Evolutionary conservation across 2,797 vertebrate genomes (phyloP).

Genomic region (Lateolabrax maculatus): DNA sequence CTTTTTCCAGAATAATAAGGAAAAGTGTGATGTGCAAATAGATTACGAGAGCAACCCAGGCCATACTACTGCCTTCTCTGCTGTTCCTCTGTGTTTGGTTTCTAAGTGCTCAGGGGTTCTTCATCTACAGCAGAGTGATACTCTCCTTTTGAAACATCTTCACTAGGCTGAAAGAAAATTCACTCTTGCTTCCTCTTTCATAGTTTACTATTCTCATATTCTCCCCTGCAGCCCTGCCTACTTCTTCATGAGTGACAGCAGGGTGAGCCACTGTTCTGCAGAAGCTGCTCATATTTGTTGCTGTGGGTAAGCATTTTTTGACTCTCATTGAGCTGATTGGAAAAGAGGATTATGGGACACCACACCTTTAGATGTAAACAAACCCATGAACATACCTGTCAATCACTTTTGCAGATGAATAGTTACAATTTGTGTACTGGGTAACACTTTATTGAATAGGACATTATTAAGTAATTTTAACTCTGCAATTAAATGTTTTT

Average conservation of each 20-base stretch:
- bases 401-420: background rate
- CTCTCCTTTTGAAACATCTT: slow-evolving; percentile 39
- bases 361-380: background rate
- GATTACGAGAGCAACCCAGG: background rate
- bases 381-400: background rate
- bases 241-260: slow-evolving; percentile 26
- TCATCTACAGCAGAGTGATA: slow-evolving; percentile 45
- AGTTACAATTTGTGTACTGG: background rate
- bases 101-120: background rate
- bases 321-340: background rate
- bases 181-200: slow-evolving; percentile 44
- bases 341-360: background rate
- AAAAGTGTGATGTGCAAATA: slow-evolving; percentile 19
- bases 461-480: too few species aligned
- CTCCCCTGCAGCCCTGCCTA: slow-evolving; percentile 58
- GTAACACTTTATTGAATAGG: background rate
- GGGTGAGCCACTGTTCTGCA: slow-evolving; percentile 25
- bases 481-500: background rate
- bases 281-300: slow-evolving; percentile 9
- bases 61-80: slow-evolving; percentile 26
- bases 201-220: slow-evolving; percentile 37
- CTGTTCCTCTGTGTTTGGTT: background rate
- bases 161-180: slow-evolving; percentile 9
- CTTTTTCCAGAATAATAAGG: slow-evolving; percentile 2
- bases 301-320: background rate